Conservation (phyloP, 1,140 invertebrate genomes). For the Psix sp. region DNA sequence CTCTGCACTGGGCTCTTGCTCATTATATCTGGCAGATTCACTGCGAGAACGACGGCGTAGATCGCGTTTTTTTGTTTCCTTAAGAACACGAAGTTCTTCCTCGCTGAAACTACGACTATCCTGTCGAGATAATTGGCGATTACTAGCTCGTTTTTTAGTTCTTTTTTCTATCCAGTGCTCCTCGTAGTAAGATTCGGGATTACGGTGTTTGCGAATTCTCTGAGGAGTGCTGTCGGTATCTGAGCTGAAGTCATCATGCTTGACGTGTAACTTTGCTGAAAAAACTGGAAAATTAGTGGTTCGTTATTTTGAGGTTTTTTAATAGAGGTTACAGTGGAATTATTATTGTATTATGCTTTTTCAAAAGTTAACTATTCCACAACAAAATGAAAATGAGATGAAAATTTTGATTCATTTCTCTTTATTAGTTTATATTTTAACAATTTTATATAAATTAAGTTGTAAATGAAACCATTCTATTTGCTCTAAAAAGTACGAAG, state of each 20-base stretch:
- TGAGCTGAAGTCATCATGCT: conserved; percentile 62
- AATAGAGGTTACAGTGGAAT: too few species aligned
- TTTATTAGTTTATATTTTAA: too few species aligned
- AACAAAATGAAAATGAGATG: too few species aligned
- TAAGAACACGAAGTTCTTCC: conserved; percentile 70
- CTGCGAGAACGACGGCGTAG: conserved; percentile 68
- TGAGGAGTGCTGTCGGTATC: conserved; percentile 64
- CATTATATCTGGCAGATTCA: conserved; percentile 69
- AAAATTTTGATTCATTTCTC: too few species aligned
- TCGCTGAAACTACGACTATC: conserved; percentile 74
- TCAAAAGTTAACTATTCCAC: too few species aligned
- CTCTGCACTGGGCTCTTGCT: conserved; percentile 16
- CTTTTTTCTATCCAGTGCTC: conserved; percentile 71
- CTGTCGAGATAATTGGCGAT: conserved; percentile 61
- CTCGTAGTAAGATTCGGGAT: conserved; percentile 70
- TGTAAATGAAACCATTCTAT: too few species aligned
- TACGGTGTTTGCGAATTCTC: conserved; percentile 37
- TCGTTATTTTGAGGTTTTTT: too few species aligned
- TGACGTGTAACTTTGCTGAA: conserved; percentile 66
- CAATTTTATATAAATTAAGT: too few species aligned
- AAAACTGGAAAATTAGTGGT: conserved; percentile 63
- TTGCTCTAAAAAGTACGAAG: too few species aligned
- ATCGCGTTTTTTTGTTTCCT: conserved; percentile 63
- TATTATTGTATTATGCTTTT: too few species aligned
- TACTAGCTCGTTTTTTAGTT: conserved; percentile 66